phyloP scores from a whole-genome alignment of 2,888 invertebrate genomes.

The Blastobasis adustella region DNA sequence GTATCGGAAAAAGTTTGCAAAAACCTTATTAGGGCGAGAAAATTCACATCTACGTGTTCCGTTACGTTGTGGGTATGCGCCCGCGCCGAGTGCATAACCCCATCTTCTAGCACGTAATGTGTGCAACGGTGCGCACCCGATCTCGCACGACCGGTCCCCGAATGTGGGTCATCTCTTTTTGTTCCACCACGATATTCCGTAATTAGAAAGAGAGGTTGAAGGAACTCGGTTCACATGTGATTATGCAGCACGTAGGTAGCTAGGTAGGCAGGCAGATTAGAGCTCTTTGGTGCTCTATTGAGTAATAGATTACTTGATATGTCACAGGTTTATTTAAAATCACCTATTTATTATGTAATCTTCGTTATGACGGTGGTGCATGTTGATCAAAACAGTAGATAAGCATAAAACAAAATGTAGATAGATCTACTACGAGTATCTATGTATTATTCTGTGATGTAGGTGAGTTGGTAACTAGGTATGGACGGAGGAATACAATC shows the following conservation, averaged over 20 bases:
- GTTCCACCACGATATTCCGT: conserved; percentile 69
- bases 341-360: not conserved
- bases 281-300: conserved; percentile 5
- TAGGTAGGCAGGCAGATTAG: not conserved
- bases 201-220: conserved; percentile 60
- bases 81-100: conserved; percentile 57
- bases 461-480: too few species aligned
- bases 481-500: too few species aligned
- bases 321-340: not conserved
- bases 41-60: conserved; percentile 69
- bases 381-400: too few species aligned
- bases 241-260: conserved; percentile 7
- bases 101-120: conserved; percentile 69
- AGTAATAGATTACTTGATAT: not conserved
- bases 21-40: conserved; percentile 70
- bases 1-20: conserved; percentile 57
- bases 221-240: conserved; percentile 12
- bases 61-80: conserved; percentile 39
- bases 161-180: conserved; percentile 75
- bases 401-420: too few species aligned
- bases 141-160: conserved; percentile 69
- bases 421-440: too few species aligned
- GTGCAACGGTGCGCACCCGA: conserved; percentile 70
- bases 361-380: too few species aligned
- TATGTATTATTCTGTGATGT: too few species aligned